These are phyloP conservation scores for Cacatua alba DNA, from an alignment of 2,113 vertebrate species.

Conservation along the genomic window DNA sequence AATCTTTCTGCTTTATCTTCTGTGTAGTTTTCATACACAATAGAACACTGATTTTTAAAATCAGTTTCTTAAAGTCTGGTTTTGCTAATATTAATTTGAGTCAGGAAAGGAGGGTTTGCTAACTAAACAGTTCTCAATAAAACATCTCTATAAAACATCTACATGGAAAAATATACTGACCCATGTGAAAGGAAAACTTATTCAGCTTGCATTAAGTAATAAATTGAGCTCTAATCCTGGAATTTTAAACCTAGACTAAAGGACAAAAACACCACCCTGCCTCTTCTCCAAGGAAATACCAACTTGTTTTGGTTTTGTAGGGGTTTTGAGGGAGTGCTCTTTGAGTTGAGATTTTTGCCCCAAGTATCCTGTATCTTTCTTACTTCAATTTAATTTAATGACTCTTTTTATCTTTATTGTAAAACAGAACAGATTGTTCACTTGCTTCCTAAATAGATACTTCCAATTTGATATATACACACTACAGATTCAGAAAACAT, in stretches of 20 bases:
- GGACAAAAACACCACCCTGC: fast-evolving
- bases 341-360: not conserved
- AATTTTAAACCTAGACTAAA: not conserved
- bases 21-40: not conserved
- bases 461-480: not conserved
- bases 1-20: not conserved
- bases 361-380: not conserved
- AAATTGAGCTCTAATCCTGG: not conserved
- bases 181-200: not conserved
- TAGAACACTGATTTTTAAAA: not conserved
- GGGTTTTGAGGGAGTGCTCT: not conserved
- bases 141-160: not conserved
- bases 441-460: not conserved
- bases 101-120: not conserved
- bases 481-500: not conserved
- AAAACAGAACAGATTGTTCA: not conserved
- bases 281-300: not conserved
- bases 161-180: not conserved
- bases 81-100: not conserved
- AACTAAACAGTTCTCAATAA: not conserved
- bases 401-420: fast-evolving
- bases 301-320: not conserved
- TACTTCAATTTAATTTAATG: not conserved
- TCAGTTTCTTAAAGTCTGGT: not conserved
- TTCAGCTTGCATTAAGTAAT: not conserved